Base-by-base conservation (phyloP, 2,888 invertebrate genomes). In the Dinocampus coccinellae region DNA sequence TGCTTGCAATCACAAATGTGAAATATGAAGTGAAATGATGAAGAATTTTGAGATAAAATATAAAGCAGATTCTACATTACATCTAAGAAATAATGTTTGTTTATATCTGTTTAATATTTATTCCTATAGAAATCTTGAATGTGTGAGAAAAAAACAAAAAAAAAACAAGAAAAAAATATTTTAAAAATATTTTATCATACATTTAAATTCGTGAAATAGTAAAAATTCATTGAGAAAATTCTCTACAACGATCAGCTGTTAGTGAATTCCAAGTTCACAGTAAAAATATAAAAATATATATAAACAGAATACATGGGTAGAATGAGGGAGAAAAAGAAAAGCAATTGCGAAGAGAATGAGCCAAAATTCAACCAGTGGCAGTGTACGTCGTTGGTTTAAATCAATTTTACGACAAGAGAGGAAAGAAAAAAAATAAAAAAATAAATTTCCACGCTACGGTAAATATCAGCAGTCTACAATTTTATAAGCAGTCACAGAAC, bases 1-100 rank as follows among this genome's bases (percentile, higher is more conserved):
- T 75, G 72, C 67, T 73, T 75, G 75, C 74, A 76, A 75, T 76
- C 64, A 58, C 61, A 72, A 67, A 53, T 62, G 67, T 65, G 63
- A 63, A 68, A 47, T 70, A 42, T n/a, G n/a, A 66, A 42, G 58
- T 53, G 39, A 52, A 42, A n/a, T n/a, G n/a, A n/a, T 60, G 67
- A 55, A 72, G 16, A 39, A 36, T 34, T 47, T 24, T 34, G 39
- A 42, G 53, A 60, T 26, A 52, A 55, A n/a, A n/a, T n/a, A n/a
- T n/a, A n/a, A n/a, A n/a, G n/a, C n/a, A n/a, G n/a, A n/a, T n/a
- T n/a, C n/a, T n/a, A n/a, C n/a, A n/a, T n/a, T n/a, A n/a, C n/a
- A n/a, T n/a, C n/a, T n/a, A n/a, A n/a, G n/a, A 6, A n/a, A n/a
- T 22, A n/a, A 22, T 39, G 20, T 36, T 13, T 60, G 61, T 71